phyloP scores from a whole-genome alignment of 2,797 vertebrate genomes.

The Gymnoscopelus braueri region DNA sequence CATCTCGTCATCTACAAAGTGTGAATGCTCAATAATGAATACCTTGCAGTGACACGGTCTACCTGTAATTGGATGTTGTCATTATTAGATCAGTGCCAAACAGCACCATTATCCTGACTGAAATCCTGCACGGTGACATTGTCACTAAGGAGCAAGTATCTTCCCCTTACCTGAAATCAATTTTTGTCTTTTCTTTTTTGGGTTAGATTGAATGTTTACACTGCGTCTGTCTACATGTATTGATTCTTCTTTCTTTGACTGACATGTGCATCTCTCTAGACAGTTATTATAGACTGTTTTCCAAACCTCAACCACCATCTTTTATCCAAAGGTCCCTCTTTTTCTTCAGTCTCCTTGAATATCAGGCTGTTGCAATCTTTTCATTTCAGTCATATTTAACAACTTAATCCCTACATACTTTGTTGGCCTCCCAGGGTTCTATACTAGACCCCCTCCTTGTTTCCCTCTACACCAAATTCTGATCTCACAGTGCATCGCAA shows the following conservation, averaged over 20 bases:
- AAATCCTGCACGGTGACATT: neutral
- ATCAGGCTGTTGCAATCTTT: slow-evolving; percentile 12
- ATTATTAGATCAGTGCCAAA: slow-evolving; percentile 8
- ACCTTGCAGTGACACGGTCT: neutral
- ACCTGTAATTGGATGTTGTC: slow-evolving; percentile 35
- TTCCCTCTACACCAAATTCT: too few species aligned
- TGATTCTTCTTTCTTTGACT: neutral
- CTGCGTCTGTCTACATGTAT: neutral
- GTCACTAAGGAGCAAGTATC: neutral
- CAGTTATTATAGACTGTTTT: neutral
- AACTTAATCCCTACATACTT: neutral
- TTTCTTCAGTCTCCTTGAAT: neutral
- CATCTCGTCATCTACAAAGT: slow-evolving; percentile 31
- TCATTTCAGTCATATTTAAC: neutral
- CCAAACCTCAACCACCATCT: too few species aligned
- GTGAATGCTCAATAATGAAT: slow-evolving; percentile 15
- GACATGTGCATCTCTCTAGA: neutral
- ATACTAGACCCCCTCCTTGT: neutral
- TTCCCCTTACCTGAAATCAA: neutral
- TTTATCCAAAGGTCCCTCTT: too few species aligned
- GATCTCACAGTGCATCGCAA: too few species aligned
- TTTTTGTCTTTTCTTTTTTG: neutral
- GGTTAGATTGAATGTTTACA: neutral
- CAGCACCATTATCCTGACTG: slow-evolving; percentile 31
- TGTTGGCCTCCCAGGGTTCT: neutral